Base-by-base conservation (phyloP, 2,888 invertebrate genomes). In the Drosophila ezoana region DNA sequence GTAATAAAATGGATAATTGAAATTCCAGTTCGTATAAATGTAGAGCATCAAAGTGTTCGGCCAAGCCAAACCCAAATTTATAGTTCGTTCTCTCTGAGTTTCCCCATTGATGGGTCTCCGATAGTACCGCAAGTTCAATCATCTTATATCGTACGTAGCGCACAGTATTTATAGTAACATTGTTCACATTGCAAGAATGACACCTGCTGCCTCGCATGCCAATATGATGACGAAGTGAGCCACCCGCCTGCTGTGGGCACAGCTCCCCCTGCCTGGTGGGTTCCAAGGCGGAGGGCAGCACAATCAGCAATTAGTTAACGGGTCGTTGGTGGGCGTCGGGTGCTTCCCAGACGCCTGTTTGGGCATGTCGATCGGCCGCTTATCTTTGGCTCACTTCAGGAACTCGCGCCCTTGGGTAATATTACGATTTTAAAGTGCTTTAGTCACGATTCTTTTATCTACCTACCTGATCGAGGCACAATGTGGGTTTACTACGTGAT, bases 401-500 rank as follows among this genome's bases (percentile, higher is more conserved):
- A 61, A 35, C 63, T 59, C 47, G 48, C 51, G 69, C 57, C 73
- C 70, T 64, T 65, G 74, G 69, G 76, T 84, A 87, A 84, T 78
- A 54, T 32, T 69, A 37, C 69, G 49, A 84, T 73, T 84, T 75
- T 71, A 64, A 61, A 61, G 23, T 51, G 64, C 65, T 85, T 82
- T 81, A 72, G 74, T 88, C 87, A 88, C 70, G 68, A 66, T 65
- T 71, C 41, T 23, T 44, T 33, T 77, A 81, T 69, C 78, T 60
- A 8, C 6, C 28, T 40, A 5, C 60, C 37, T 1, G 18, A 32
- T 54, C 52, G 49, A 54, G 37, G 28, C 23, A 6, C 35, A 33
- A 32, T 40, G 11, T n/a, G 20, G 4, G 13, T 44, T 47, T 41
- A 43, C 40, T 38, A 10, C 28, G 4, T 71, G 45, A 62, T 54